Evolutionary conservation across 2,113 vertebrate genomes (phyloP), one percentile per base, ranked within the genome.

Genomic region (Acanthochromis polyacanthus): DNA sequence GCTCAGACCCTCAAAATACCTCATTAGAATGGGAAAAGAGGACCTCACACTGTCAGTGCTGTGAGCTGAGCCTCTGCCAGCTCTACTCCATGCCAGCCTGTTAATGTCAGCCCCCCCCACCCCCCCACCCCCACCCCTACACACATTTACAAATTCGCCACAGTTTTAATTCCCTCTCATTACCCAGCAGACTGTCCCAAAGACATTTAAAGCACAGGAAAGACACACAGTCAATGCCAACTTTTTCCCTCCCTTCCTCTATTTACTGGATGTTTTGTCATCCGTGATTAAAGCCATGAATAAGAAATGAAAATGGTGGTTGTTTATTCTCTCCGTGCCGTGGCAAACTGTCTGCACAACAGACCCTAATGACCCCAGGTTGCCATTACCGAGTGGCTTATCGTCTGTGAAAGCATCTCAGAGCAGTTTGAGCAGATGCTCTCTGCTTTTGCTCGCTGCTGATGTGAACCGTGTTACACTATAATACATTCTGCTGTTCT

Each of bases 11-110:
- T 82, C 78, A 87, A 88, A 85, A 79, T 58, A 32, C 58, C 87
- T 90, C 75, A 89, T 90, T 92, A 89, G 86, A 92, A 92, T 87
- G 87, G 86, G 82, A 81, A 53, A 51, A 74, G 84, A 86, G 81
- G 85, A 80, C 72, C 82, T 86, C 70, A 77, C 85, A 75, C 78
- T 86, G 85, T 89, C 89, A 80, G 81, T 16, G 59, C 78, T 62
- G 83, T 51, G 48, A 48, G 71, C 57, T 91, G 84, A 82, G 56
- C 48, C 28, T 1, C 71, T 66, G 90, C 87, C 89, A 86, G 87
- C 80, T 83, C 68, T 64, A 73, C 83, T 84, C 63, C 69, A 79
- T 19, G 75, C 78, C 85, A 88, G 86, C 82, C 84, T 84, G 88
- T 86, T 93, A 78, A 85, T 88, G 90, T 88, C 91, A 89, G 55